A percentile compares a stretch with the other conserved stretches of the same genome.
phyloP scores from a whole-genome alignment of 2,113 vertebrate genomes.

The Dasyurus viverrinus region DNA sequence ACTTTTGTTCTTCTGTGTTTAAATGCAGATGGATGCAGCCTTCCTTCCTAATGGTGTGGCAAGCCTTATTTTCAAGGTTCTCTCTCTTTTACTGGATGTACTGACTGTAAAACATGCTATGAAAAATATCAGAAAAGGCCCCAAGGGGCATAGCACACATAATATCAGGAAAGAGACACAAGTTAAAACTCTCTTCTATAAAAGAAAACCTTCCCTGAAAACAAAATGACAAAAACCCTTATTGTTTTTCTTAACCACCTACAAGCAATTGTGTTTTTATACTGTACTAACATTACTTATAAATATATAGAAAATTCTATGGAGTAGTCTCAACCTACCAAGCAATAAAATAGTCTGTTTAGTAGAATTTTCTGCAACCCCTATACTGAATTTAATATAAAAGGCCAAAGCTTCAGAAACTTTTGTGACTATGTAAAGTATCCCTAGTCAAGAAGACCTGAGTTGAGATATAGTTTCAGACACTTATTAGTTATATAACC shows the following conservation, averaged over 20 bases:
- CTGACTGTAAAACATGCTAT: neutral
- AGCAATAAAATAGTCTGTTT: neutral
- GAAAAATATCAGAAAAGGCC: neutral
- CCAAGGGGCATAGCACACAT: neutral
- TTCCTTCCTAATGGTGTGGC: neutral
- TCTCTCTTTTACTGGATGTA: neutral
- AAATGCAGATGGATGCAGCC: neutral
- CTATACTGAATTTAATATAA: neutral
- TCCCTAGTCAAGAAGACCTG: neutral
- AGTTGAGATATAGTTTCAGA: neutral
- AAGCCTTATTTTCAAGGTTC: neutral
- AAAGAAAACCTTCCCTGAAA: neutral
- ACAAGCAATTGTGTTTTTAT: neutral
- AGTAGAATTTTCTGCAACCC: neutral
- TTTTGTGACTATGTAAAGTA: conserved; percentile 34
- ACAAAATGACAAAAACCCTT: neutral
- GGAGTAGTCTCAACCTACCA: neutral
- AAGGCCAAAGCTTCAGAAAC: neutral
- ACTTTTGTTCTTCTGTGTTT: neutral
- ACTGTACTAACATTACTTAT: neutral
- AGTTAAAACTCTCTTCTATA: neutral
- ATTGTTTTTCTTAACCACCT: neutral
- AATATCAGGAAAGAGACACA: neutral
- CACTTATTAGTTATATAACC: neutral
- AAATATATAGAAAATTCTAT: neutral